Conservation (phyloP, 2,888 invertebrate species). For the Agrilus biguttatus region DNA sequence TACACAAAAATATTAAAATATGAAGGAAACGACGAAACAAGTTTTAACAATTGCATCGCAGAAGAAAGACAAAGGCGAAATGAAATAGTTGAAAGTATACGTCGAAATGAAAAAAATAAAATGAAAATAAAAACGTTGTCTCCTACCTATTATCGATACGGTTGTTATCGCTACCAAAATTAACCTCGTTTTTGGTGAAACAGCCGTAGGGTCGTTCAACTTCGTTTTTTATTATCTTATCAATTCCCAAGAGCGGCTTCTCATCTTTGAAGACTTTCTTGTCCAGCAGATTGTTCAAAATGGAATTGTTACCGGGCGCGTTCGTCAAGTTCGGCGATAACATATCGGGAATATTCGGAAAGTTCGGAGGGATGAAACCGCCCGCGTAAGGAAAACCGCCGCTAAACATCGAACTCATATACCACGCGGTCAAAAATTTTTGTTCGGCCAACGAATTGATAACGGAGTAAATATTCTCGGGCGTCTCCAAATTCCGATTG, state of each 20-base stretch:
- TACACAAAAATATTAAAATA: too few species aligned
- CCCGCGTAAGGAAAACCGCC: slow-evolving; percentile 12
- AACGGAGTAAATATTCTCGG: slow-evolving; percentile 28
- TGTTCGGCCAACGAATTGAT: slow-evolving; percentile 31
- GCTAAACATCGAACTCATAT: slow-evolving; percentile 29
- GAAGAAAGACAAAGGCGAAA: too few species aligned
- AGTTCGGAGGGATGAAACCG: slow-evolving; percentile 13
- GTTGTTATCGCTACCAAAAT: slow-evolving; percentile 1
- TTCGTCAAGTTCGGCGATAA: slow-evolving; percentile 1
- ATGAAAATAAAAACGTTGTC: too few species aligned
- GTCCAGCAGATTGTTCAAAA: slow-evolving; percentile 29
- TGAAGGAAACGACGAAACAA: too few species aligned
- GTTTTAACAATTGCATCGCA: neutral
- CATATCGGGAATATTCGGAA: neutral
- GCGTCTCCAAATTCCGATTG: slow-evolving; percentile 16
- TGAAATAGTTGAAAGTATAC: too few species aligned
- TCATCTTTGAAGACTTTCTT: slow-evolving; percentile 22
- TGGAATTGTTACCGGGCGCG: slow-evolving; percentile 16
- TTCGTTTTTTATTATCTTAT: slow-evolving; percentile 29
- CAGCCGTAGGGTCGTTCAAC: slow-evolving; percentile 13
- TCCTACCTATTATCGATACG: too few species aligned
- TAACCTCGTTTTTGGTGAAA: slow-evolving; percentile 4
- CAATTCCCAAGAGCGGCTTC: slow-evolving; percentile 24
- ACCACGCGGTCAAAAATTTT: slow-evolving; percentile 33
- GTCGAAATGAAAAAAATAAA: too few species aligned